Evolutionary conservation across 2,113 vertebrate genomes (phyloP).

Genomic region (Forbesichthys agassizii): DNA sequence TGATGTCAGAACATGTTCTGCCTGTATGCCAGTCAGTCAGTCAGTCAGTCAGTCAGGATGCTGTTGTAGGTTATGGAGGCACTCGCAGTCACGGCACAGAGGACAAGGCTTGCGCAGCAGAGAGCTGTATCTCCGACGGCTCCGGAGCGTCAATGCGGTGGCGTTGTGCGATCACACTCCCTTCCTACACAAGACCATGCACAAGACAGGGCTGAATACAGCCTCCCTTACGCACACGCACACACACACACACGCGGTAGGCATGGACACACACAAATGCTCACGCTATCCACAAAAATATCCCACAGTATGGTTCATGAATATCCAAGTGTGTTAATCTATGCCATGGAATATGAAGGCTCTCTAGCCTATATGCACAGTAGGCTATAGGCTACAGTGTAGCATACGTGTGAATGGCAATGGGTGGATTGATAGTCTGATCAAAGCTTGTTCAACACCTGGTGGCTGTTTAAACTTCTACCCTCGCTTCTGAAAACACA

Average conservation of each 20-base stretch:
- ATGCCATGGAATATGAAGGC: too few relatives aligned
- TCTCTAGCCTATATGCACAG: too few relatives aligned
- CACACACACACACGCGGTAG: conserved; percentile 12
- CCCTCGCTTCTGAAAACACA: too few relatives aligned
- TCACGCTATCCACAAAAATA: conserved; percentile 32
- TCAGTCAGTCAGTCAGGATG: conserved; percentile 48
- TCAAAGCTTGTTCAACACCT: neutral
- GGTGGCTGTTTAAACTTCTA: neutral
- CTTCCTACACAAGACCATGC: conserved; percentile 67
- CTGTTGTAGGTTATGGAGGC: conserved; percentile 8
- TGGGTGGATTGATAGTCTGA: neutral
- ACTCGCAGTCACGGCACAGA: conserved; percentile 31
- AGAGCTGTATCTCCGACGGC: conserved; percentile 60
- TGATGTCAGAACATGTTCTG: conserved; percentile 25
- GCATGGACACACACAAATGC: conserved; percentile 32
- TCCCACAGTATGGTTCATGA: neutral
- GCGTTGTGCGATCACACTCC: conserved; percentile 62
- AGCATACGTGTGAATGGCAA: neutral
- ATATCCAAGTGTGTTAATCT: too few relatives aligned
- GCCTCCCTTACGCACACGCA: conserved; percentile 13
- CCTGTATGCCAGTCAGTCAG: conserved; percentile 38
- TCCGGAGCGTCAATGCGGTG: conserved; percentile 54
- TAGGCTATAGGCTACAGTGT: too few relatives aligned
- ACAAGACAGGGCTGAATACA: conserved; percentile 58
- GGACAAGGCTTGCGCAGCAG: conserved; percentile 46